These are phyloP conservation scores for Mystacornis crossleyi DNA, from an alignment of 2,113 vertebrate genomes.

Conservation along the genomic window DNA sequence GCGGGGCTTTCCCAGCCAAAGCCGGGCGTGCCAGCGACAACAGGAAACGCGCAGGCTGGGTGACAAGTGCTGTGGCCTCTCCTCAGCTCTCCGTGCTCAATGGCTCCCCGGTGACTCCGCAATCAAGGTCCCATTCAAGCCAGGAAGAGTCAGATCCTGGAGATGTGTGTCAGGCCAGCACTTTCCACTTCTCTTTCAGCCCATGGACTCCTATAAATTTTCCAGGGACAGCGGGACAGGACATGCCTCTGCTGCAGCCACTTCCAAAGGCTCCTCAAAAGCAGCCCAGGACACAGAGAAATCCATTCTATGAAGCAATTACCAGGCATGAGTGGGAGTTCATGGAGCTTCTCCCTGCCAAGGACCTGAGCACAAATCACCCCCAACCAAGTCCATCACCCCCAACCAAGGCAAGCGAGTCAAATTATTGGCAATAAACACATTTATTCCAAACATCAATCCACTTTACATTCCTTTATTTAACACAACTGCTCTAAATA, in stretches of 20 bases:
- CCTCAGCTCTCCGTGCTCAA: background rate
- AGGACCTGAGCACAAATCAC: background rate
- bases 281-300: background rate
- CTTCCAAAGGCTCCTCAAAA: background rate
- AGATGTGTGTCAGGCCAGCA: background rate
- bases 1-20: background rate
- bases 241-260: background rate
- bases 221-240: background rate
- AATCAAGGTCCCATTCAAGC: background rate
- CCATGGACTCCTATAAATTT: conserved; percentile 6
- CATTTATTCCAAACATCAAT: background rate
- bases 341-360: background rate
- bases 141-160: background rate
- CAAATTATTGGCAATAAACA: background rate
- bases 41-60: background rate
- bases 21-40: background rate
- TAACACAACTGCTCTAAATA: background rate
- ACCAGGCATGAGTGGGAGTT: background rate
- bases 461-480: background rate
- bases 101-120: background rate
- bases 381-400: background rate
- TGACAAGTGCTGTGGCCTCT: background rate
- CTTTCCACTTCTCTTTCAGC: conserved; percentile 29
- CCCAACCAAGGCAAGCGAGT: background rate
- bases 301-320: background rate